Evolutionary conservation across 2,888 invertebrate genomes (phyloP).

Genomic region (Drosophila colorata): DNA sequence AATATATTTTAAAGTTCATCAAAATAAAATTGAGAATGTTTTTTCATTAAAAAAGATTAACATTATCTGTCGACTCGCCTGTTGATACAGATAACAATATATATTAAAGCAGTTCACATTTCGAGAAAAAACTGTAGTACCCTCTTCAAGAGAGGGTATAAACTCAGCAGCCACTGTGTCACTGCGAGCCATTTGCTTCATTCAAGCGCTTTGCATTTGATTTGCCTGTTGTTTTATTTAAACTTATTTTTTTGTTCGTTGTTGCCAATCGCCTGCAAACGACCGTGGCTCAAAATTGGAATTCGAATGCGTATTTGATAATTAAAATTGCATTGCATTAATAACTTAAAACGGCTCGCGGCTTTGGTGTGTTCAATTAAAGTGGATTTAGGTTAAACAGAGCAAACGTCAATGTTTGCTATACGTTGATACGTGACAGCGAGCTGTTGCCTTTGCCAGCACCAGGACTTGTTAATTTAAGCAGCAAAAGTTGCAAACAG

Average conservation of each 20-base stretch:
- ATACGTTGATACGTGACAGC: constrained; percentile 12
- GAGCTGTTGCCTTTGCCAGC: constrained; percentile 7
- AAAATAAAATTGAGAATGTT: too few relatives aligned
- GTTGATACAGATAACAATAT: background rate
- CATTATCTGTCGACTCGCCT: background rate
- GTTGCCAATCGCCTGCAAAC: constrained; percentile 15
- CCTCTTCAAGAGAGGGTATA: background rate
- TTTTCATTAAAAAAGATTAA: too few relatives aligned
- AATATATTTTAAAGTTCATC: too few relatives aligned
- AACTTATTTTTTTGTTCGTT: constrained; percentile 7
- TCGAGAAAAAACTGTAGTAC: background rate
- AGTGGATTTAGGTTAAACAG: constrained; percentile 62
- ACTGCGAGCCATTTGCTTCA: constrained; percentile 46
- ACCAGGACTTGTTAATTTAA: constrained; percentile 70
- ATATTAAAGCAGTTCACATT: background rate
- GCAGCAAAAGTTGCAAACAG: constrained; percentile 68
- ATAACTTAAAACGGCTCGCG: constrained; percentile 65
- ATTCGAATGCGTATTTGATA: constrained; percentile 57
- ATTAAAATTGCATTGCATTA: constrained; percentile 74
- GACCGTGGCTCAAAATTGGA: constrained; percentile 31
- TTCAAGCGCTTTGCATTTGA: constrained; percentile 46
- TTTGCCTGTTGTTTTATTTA: constrained; percentile 28
- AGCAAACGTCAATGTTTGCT: constrained; percentile 65
- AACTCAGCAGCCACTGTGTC: constrained; percentile 8
- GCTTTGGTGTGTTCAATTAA: constrained; percentile 56